Evolutionary conservation across 2,797 vertebrate species (phyloP), one percentile per base, ranked within the genome.

Genomic region (Pteropus rufus): DNA sequence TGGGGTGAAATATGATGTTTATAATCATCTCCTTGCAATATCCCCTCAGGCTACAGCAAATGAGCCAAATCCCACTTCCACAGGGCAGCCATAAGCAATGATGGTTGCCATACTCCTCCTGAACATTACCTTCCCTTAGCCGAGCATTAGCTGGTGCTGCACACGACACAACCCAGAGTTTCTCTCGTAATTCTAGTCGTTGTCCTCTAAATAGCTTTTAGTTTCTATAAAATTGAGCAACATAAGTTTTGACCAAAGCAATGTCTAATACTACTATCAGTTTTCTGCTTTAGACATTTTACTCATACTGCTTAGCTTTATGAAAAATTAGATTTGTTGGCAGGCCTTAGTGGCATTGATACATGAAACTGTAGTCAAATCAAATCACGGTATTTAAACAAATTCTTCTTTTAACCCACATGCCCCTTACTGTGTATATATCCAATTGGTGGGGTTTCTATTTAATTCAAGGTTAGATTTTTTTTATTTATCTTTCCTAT

Each of bases 311-410:
- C 79, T 73, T 36, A 65, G 19, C 44, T 76, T 81, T 36, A 65
- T 36, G n/a, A 94, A 34, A 92, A 92, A 89, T 88, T 86, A 73
- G 26, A 56, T 93, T 96, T 96, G 70, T 79, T 90, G 84, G 89
- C 76, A 93, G 34, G 26, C 36, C 36, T 84, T 91, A 56, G 24
- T 65, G 64, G 64, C 75, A 93, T 29, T 21, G 77, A 93, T 56
- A 96, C 69, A 76, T 49, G 56, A 85, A 91, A 94, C 23, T 93
- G 9, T 82, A 89, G 88, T 85, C 77, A 93, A 79, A 95, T 94
- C 76, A 82, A 94, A 95, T 82, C 58, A 88, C 21, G 85, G 67
- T 88, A 87, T 65, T 91, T 79, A 93, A 94, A 95, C 46, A 94
- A 95, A 95, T 92, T 90, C 81, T 96, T 70, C 49, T 81, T 92